Evolutionary conservation across 2,113 vertebrate species (phyloP).

Genomic region (Cricetomys ansorgei): DNA sequence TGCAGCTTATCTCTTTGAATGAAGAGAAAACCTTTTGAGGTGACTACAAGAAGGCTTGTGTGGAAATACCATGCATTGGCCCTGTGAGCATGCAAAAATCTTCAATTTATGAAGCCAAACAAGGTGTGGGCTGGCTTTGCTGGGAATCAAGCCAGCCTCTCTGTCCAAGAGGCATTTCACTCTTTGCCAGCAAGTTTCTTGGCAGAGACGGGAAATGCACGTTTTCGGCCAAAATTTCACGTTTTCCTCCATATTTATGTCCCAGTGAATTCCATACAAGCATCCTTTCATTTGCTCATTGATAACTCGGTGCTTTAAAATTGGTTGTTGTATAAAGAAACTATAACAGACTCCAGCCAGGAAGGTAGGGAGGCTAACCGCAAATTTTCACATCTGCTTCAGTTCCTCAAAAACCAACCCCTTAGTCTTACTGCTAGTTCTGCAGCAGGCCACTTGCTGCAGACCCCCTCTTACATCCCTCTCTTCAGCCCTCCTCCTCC

Average conservation of each 20-base stretch:
- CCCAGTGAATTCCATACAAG: conserved; percentile 54
- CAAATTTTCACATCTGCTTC: neutral
- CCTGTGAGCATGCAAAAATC: conserved; percentile 29
- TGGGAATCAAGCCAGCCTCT: conserved; percentile 40
- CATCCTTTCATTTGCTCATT: conserved; percentile 37
- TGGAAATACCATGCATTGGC: neutral
- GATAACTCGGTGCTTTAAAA: conserved; percentile 31
- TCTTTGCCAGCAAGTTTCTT: conserved; percentile 75
- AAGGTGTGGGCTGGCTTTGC: conserved; percentile 29
- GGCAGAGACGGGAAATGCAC: conserved; percentile 59
- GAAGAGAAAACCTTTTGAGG: conserved; percentile 12
- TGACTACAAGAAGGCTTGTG: neutral
- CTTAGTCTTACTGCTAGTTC: neutral
- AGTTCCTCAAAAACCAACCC: neutral
- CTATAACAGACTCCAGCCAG: neutral
- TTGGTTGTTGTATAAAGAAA: conserved; percentile 5
- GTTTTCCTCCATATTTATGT: conserved; percentile 25
- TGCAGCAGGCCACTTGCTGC: neutral
- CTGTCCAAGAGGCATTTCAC: conserved; percentile 52
- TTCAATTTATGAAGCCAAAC: conserved; percentile 55
- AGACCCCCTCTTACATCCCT: too few relatives aligned
- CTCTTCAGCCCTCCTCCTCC: neutral
- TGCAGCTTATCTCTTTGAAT: neutral
- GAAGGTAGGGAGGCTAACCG: neutral
- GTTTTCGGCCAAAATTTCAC: conserved; percentile 56